Base-by-base conservation (phyloP, 2,888 invertebrate genomes). In the Netelia inedita region DNA sequence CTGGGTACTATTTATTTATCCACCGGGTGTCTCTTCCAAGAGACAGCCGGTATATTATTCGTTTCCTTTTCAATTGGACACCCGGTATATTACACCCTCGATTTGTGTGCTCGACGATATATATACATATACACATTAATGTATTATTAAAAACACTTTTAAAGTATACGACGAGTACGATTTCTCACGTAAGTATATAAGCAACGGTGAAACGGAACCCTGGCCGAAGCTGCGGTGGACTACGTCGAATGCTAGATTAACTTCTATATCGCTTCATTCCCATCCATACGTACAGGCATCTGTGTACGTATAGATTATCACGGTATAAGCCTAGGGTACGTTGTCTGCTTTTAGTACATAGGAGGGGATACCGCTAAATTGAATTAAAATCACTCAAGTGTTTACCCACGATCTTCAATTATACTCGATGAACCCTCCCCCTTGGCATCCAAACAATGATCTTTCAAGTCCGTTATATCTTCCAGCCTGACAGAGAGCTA, bases 331-430 rank as follows among this genome's bases (percentile, higher is more conserved):
- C 14, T 10, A 23, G 10, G 28, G 16, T 35, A 57, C 1, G 41
- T 35, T 28, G 10, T n/a, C 35, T 35, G 23, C n/a, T 11, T 55
- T 10, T 75, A 63, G 35, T 59, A 69, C 69, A 41, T 43, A 59
- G 69, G 28, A 43, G 69, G 68, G 78, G 69, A 46, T 69, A 66
- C 72, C 83, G 69, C 79, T 46, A 91, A 91, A 92, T 92, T 90
- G 91, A 92, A 92, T 92, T 91, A 90, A 91, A 93, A 89, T 92
- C 90, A 90, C 90, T 92, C 88, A 89, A 92, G 91, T 90, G 91
- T 92, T 92, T 91, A 91, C 88, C 91, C 91, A 92, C 92, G 92
- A 92, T 92, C 91, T 50, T 91, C 92, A 92, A 93, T 93, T 92
- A 92, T 91, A 91, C 89, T 86, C 90, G 91, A 90, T 90, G 91